phyloP scores from a whole-genome alignment of 2,113 vertebrate genomes.

The Zosterops japonicus region DNA sequence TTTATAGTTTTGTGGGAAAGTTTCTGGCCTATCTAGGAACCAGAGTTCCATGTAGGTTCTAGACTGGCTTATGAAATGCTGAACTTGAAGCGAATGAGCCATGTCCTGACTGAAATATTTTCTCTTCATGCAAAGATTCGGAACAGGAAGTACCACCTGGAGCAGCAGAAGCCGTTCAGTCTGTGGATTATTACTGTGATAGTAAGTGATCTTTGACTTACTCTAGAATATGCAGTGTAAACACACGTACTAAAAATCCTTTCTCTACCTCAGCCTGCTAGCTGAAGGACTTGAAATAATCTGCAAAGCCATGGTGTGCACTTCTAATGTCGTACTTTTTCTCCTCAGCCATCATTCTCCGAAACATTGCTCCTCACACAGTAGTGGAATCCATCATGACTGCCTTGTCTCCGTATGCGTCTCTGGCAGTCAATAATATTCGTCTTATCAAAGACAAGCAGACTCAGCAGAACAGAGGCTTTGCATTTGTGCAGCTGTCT shows the following conservation, averaged over 20 bases:
- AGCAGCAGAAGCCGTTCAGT: slow-evolving; percentile 84
- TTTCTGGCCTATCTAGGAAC: background rate
- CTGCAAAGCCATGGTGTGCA: background rate
- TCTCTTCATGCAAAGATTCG: slow-evolving; percentile 74
- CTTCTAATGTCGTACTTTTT: background rate
- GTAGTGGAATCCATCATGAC: slow-evolving; percentile 95
- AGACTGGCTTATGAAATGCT: background rate
- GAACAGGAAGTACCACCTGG: slow-evolving; percentile 82
- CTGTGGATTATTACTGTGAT: slow-evolving; percentile 94
- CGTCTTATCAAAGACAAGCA: slow-evolving; percentile 99
- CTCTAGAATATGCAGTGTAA: background rate
- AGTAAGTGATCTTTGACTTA: slow-evolving; percentile 80
- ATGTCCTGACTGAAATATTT: background rate
- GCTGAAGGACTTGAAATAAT: background rate
- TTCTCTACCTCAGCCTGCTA: background rate
- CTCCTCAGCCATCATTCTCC: slow-evolving; percentile 90
- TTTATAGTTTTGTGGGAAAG: background rate
- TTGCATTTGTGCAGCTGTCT: slow-evolving; percentile 95
- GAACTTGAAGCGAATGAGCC: background rate
- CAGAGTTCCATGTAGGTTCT: background rate
- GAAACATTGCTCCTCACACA: slow-evolving; percentile 92
- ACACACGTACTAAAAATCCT: background rate
- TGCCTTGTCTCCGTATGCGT: slow-evolving; percentile 92
- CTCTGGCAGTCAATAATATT: slow-evolving; percentile 93
- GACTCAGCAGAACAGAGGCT: slow-evolving; percentile 96